Base-by-base conservation (phyloP, 2,113 vertebrate species). In the Narcine bancroftii region DNA sequence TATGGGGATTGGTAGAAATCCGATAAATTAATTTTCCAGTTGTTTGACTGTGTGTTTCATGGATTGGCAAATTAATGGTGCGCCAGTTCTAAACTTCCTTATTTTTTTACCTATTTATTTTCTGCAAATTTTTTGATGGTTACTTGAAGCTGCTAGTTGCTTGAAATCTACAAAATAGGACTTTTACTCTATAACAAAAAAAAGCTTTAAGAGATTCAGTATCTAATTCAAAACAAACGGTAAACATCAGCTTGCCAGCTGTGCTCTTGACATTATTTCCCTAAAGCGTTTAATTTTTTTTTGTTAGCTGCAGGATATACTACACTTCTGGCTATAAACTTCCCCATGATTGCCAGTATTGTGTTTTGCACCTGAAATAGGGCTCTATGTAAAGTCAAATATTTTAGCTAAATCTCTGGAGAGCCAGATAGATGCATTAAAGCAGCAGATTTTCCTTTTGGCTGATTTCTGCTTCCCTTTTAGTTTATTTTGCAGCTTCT, bases 241-340 rank as follows among this genome's bases (percentile, higher is more conserved):
- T 33, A 56, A 85, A 33, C 50, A n/a, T 85, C n/a, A n/a, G 26
- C 60, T 87, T 87, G 81, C 81, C 53, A 91, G 63, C 63, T 45
- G 39, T 13, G 6, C 42, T 91, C 24, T 91, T 91, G 45, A 65
- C 89, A 91, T 1, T 69, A 13, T 50, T 91, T 91, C 5, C 65
- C 65, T 26, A 69, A 91, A 91, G 60, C 63, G 1, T 91, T 71
- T 91, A 87, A 87, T 91, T 42, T 77, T 87, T n/a, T 87, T 91
- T 29, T 42, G 26, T 47, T 91, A 65, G 65, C 89, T 69, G 65
- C 65, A 69, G 21, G 11, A 69, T 91, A 42, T 66, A 33, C 71
- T 47, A 69, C 89, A 91, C 36, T 45, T 91, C 89, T 91, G 89
- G 89, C 42, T 42, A 15, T 69, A 29, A 1, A 13, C 17, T 33